Conservation (phyloP, 2,797 vertebrate species). For the Phataginus tricuspis region DNA sequence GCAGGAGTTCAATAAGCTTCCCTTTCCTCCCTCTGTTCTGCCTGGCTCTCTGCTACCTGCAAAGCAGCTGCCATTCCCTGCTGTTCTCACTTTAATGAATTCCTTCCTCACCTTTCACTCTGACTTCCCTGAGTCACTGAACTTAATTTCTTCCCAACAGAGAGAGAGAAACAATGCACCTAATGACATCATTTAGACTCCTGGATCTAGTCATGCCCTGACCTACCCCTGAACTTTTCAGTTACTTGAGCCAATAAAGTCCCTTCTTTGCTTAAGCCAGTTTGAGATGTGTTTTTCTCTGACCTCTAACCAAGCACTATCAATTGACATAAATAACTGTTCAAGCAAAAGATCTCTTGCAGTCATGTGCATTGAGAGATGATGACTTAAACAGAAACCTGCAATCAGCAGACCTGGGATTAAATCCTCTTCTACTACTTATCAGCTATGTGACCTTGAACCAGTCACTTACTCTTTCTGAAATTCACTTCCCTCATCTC, state of each 20-base stretch:
- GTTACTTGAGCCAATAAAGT: neutral
- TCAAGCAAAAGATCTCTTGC: neutral
- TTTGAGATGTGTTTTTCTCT: neutral
- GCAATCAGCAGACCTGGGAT: neutral
- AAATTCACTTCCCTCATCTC: neutral
- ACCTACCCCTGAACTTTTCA: neutral
- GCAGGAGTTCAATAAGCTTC: too few species aligned
- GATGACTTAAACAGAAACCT: neutral
- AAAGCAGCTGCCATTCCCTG: too few species aligned
- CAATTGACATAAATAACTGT: neutral
- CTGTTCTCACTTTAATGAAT: too few species aligned
- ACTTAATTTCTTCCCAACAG: too few species aligned
- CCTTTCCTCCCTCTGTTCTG: too few species aligned
- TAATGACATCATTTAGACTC: neutral
- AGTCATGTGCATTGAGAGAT: neutral
- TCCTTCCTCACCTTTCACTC: too few species aligned
- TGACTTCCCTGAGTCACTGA: too few species aligned
- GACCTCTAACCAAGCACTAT: neutral
- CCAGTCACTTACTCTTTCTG: neutral
- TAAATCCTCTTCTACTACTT: neutral
- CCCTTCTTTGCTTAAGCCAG: neutral
- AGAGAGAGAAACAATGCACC: neutral
- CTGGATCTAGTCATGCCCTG: neutral
- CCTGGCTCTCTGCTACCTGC: too few species aligned
- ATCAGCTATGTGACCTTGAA: neutral